phyloP scores from a whole-genome alignment of 2,888 invertebrate genomes.

The Aplocera efformata region DNA sequence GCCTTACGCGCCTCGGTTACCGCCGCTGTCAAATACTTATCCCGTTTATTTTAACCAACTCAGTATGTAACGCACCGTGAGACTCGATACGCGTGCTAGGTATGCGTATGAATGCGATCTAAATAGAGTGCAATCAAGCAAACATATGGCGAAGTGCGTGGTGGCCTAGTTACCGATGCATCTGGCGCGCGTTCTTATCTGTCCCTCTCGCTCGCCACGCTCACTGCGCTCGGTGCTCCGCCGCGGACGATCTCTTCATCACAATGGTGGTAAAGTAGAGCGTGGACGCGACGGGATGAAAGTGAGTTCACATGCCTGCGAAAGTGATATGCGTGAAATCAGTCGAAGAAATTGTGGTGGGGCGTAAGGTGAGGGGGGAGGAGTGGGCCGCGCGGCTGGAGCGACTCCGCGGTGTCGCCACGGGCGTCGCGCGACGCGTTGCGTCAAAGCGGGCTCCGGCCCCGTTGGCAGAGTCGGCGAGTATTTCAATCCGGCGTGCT shows the following conservation, averaged over 20 bases:
- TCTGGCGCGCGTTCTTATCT: constrained; percentile 60
- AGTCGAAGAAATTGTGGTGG: constrained; percentile 50
- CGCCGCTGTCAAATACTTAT: constrained; percentile 37
- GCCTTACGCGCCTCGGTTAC: constrained; percentile 55
- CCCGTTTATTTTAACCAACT: constrained; percentile 36
- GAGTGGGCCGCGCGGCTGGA: constrained; percentile 22
- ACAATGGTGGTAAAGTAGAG: constrained; percentile 36
- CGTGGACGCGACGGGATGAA: constrained; percentile 59
- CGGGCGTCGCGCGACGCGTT: constrained; percentile 32
- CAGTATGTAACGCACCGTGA: constrained; percentile 19
- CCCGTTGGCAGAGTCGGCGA: constrained; percentile 64
- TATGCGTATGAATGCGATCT: constrained; percentile 26
- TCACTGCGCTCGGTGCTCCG: constrained; percentile 30
- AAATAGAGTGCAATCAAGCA: constrained; percentile 50
- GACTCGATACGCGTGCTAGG: constrained; percentile 14
- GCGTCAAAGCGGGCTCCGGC: constrained; percentile 56
- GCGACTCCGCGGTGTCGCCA: constrained; percentile 28
- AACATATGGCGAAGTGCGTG: constrained; percentile 62
- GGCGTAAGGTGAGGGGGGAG: constrained; percentile 48
- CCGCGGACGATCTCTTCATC: constrained; percentile 28
- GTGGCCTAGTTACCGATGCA: constrained; percentile 69
- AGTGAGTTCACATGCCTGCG: constrained; percentile 59
- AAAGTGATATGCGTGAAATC: constrained; percentile 74
- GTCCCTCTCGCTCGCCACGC: constrained; percentile 37
- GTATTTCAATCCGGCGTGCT: constrained; percentile 75